Evolutionary conservation across 2,888 invertebrate species (phyloP), one percentile per base, ranked within the genome.

Genomic region (Spialia ferax): DNA sequence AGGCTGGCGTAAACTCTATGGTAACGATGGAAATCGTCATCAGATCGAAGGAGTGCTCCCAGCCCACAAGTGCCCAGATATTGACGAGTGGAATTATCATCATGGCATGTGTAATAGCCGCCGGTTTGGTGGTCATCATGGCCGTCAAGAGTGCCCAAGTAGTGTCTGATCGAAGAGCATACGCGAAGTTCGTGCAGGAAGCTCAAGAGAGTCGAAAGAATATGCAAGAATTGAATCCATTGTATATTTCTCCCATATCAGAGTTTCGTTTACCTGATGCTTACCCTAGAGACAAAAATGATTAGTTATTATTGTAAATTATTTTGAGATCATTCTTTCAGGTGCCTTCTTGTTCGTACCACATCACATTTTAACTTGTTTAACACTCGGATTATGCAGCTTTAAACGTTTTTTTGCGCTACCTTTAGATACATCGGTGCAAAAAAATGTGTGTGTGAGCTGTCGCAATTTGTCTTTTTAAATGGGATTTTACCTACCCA

Each of bases 211-310:
- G 91, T 57, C 84, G 86, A 63, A 81, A 87, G 52, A 76, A 88
- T 52, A 85, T 87, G 83, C 88, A 89, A 66, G 86, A 90, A 59
- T 74, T 94, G 69, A 96, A 96, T 79, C 96, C 96, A 0, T 77
- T 96, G 69, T 96, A 96, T 73, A 94, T 91, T 72, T 94, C 95
- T n/a, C 95, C 96, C 1, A 91, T 95, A 15, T 91, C 92, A 0
- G 85, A 88, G 63, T 96, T 95, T 73, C 84, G 84, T 69, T 90
- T 96, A 69, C 96, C 96, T 11, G 87, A 93, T 42, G 81, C 87
- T 1, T 93, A 84, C 77, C 89, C 89, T 22, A 88, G 93, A 63
- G 93, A 93, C 76, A 86, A 86, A 62, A 77, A 82, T 74, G 88
- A 91, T 78, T 91, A 72, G 73, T 72, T 68, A 55, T 55, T n/a